Percentiles rank a stretch among this genome's conserved stretches.
These are phyloP conservation scores for Ganaspis sp. DNA, from an alignment of 1,140 invertebrate genomes.

Conservation along the genomic window DNA sequence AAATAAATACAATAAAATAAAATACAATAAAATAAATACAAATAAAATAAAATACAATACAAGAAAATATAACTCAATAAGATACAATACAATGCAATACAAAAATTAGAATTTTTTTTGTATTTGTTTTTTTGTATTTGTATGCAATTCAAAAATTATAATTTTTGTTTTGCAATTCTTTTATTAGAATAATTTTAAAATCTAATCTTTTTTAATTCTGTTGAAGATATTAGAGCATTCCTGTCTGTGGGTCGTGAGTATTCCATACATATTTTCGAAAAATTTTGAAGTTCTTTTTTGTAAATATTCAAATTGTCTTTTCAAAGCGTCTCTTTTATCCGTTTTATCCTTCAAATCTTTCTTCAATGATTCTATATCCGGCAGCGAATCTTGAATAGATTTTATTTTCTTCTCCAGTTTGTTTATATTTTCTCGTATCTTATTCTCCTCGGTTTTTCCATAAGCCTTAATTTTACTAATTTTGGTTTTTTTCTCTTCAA, in stretches of 20 bases:
- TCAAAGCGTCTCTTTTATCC: slow-evolving; percentile 3
- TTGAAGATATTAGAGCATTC: not conserved
- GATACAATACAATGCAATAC: too few relatives aligned
- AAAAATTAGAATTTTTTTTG: too few relatives aligned
- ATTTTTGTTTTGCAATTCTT: too few relatives aligned
- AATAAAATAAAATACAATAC: too few relatives aligned
- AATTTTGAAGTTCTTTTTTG: not conserved
- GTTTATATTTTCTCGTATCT: not conserved
- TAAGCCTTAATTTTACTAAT: not conserved
- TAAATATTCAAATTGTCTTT: not conserved
- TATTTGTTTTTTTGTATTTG: too few relatives aligned
- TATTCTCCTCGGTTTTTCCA: not conserved
- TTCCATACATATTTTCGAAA: not conserved
- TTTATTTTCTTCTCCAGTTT: slow-evolving; percentile 15
- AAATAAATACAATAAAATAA: too few relatives aligned
- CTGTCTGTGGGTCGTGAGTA: not conserved
- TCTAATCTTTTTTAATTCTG: too few relatives aligned
- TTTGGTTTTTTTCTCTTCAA: not conserved
- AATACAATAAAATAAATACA: too few relatives aligned
- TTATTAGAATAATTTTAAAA: too few relatives aligned
- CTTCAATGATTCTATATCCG: not conserved
- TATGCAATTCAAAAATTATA: too few relatives aligned
- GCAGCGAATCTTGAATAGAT: not conserved
- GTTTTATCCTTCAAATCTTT: slow-evolving; percentile 19
- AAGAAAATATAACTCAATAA: too few relatives aligned